Percentiles rank a stretch among this genome's conserved stretches.
Conservation (phyloP, 2,113 vertebrate genomes). For the Lota lota region DNA sequence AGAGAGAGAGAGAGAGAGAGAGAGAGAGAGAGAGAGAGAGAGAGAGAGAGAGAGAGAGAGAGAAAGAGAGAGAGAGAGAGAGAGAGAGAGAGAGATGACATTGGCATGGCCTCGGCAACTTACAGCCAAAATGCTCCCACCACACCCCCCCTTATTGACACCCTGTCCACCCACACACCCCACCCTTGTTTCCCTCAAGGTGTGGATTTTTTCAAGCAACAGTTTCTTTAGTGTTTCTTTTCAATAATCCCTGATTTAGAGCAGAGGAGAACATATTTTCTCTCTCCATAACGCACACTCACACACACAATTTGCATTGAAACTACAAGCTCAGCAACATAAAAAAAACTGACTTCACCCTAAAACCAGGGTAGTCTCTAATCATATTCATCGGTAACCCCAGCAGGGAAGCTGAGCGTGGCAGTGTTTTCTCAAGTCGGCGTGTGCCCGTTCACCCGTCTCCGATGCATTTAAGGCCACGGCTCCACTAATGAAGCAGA, state of each 20-base stretch:
- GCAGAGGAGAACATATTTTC: too few species aligned
- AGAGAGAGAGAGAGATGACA: constrained; percentile 38
- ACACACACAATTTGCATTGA: too few species aligned
- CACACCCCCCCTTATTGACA: constrained; percentile 12
- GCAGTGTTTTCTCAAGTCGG: too few species aligned
- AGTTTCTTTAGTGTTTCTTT: constrained; percentile 42
- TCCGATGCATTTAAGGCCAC: not conserved
- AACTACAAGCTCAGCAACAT: too few species aligned
- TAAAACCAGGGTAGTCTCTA: too few species aligned
- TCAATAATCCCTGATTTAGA: constrained; percentile 48
- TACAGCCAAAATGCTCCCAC: constrained; percentile 35
- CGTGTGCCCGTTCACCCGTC: too few species aligned
- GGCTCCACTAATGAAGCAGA: not conserved
- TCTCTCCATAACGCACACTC: too few species aligned
- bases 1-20: constrained; percentile 56
- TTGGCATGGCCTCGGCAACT: constrained; percentile 31
- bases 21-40: constrained; percentile 19
- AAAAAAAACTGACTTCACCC: too few species aligned
- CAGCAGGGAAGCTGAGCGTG: too few species aligned
- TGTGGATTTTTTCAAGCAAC: constrained; percentile 48
- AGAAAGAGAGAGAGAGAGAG: constrained; percentile 29
- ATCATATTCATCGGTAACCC: too few species aligned
- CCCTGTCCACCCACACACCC: constrained; percentile 24
- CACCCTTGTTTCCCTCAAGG: constrained; percentile 34
- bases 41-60: not conserved